Evolutionary conservation across 2,113 vertebrate species (phyloP).

Genomic region (Lichenostomus cassidix): DNA sequence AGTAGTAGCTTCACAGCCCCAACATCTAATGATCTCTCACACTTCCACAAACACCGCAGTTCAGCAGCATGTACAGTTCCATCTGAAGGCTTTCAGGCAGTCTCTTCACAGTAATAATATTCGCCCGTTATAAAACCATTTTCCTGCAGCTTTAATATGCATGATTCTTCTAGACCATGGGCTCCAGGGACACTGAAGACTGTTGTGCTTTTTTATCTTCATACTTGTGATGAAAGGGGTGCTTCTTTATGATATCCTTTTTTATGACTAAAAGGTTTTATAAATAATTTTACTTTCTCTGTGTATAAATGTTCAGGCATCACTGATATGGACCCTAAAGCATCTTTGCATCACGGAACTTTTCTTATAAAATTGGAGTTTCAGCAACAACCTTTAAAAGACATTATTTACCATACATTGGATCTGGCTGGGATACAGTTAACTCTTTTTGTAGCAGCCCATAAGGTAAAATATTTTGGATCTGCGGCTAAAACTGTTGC

Average conservation of each 20-base stretch:
- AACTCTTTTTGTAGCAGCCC: background rate
- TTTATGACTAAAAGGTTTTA: background rate
- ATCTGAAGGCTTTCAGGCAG: background rate
- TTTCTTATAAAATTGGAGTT: background rate
- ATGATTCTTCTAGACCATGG: background rate
- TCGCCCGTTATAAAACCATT: background rate
- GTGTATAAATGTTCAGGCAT: background rate
- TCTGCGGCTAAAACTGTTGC: background rate
- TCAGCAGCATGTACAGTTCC: background rate
- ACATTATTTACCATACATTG: background rate
- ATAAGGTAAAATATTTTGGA: background rate
- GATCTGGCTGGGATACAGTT: background rate
- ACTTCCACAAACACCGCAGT: background rate
- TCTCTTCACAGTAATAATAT: background rate
- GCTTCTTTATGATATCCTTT: background rate
- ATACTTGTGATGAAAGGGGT: background rate
- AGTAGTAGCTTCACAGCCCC: background rate
- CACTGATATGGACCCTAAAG: accelerated
- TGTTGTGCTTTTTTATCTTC: background rate
- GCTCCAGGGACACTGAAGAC: background rate
- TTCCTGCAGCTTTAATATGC: background rate
- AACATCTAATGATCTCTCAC: background rate
- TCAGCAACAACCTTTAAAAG: background rate
- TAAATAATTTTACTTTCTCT: background rate
- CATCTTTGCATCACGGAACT: background rate